Evolutionary conservation across 92 coral and sea anemone species (phyloP).

Genomic region (Epizoanthus ramosus): DNA sequence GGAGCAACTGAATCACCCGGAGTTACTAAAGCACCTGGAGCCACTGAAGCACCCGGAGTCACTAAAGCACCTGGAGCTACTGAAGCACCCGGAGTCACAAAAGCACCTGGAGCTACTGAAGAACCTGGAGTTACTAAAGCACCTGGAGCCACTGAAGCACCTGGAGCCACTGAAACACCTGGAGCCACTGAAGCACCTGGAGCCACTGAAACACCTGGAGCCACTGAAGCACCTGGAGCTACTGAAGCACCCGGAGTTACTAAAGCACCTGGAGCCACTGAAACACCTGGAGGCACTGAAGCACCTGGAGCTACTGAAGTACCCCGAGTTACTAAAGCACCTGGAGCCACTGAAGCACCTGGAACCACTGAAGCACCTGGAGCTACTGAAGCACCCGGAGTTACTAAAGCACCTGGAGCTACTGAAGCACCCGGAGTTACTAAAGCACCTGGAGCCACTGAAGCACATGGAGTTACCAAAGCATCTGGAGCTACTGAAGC

Average conservation of each 20-base stretch:
- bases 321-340: no score
- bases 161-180: not conserved
- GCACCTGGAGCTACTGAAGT: no score
- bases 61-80: not conserved
- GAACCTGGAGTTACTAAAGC: not conserved
- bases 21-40: not conserved
- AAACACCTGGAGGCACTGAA: no score
- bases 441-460: no score
- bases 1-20: not conserved
- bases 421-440: no score
- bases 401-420: no score
- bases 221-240: not conserved
- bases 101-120: no score
- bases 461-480: no score
- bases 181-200: not conserved
- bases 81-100: not conserved
- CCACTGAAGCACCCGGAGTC: not conserved
- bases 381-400: no score
- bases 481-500: no score
- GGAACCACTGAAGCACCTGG: no score
- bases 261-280: not conserved
- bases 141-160: not conserved
- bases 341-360: no score
- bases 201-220: not conserved
- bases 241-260: not conserved